phyloP scores from a whole-genome alignment of 92 coral and sea anemone genomes.

The Bergia sp. region DNA sequence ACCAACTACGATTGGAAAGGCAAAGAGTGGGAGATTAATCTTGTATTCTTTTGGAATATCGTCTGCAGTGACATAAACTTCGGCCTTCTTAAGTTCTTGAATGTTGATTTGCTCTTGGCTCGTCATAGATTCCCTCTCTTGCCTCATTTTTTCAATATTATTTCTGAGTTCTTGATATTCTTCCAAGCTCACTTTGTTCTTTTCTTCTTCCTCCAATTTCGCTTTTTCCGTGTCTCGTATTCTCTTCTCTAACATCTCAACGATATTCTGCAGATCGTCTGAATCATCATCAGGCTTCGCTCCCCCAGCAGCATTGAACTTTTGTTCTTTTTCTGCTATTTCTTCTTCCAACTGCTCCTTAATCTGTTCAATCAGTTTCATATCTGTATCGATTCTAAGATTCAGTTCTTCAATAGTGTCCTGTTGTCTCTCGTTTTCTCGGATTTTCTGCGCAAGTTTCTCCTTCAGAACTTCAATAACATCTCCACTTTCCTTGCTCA shows the following conservation, averaged over 20 bases:
- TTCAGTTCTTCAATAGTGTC: conserved; percentile 62
- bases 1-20: conserved; percentile 71
- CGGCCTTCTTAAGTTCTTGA: conserved; percentile 52
- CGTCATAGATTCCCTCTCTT: conserved; percentile 62
- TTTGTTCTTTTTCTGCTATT: conserved; percentile 61
- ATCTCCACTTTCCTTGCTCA: neutral
- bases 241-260: conserved; percentile 58
- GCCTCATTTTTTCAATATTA: conserved; percentile 71
- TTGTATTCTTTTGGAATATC: conserved; percentile 56
- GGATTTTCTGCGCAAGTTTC: neutral
- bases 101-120: conserved; percentile 47
- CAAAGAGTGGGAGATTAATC: conserved; percentile 55
- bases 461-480: conserved; percentile 15
- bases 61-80: conserved; percentile 20
- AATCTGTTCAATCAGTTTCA: conserved; percentile 62
- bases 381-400: conserved; percentile 67
- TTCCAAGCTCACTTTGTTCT: conserved; percentile 53
- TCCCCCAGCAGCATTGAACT: conserved; percentile 52
- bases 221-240: conserved; percentile 68
- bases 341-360: conserved; percentile 74
- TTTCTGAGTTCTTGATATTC: conserved; percentile 76
- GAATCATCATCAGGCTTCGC: conserved; percentile 37
- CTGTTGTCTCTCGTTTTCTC: conserved; percentile 31
- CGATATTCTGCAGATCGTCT: conserved; percentile 52
- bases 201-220: conserved; percentile 67